Conservation (phyloP, 2,113 vertebrate genomes). For the Alosa alosa region DNA sequence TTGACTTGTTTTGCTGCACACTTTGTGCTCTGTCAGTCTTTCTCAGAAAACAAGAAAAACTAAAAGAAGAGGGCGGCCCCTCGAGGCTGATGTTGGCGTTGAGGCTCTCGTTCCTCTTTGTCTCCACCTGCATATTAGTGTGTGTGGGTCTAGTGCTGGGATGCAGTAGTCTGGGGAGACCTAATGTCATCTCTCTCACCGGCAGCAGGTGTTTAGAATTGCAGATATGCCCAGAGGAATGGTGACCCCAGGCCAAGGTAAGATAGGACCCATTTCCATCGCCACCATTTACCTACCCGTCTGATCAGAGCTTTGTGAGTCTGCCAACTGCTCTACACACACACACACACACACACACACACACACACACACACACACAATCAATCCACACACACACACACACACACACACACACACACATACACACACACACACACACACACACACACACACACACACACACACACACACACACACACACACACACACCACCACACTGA, state of each 20-base stretch:
- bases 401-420: not conserved
- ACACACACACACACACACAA: not conserved
- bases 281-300: not conserved
- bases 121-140: conserved; percentile 52
- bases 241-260: conserved; percentile 29
- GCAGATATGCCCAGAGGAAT: conserved; percentile 45
- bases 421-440: not conserved
- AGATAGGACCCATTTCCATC: conserved; percentile 34
- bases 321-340: not conserved
- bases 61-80: not conserved
- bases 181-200: conserved; percentile 39
- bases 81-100: not conserved
- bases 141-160: conserved; percentile 44
- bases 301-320: not conserved
- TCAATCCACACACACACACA: not conserved
- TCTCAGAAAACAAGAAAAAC: not conserved
- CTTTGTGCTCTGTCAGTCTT: not conserved
- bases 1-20: not conserved
- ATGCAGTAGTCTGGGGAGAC: conserved; percentile 49
- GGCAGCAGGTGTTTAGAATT: conserved; percentile 52
- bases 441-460: not conserved
- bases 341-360: not conserved
- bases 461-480: not conserved
- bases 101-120: conserved; percentile 43
- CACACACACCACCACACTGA: not conserved